phyloP scores from a whole-genome alignment of 2,888 invertebrate species.

The Epicampocera succincta region DNA sequence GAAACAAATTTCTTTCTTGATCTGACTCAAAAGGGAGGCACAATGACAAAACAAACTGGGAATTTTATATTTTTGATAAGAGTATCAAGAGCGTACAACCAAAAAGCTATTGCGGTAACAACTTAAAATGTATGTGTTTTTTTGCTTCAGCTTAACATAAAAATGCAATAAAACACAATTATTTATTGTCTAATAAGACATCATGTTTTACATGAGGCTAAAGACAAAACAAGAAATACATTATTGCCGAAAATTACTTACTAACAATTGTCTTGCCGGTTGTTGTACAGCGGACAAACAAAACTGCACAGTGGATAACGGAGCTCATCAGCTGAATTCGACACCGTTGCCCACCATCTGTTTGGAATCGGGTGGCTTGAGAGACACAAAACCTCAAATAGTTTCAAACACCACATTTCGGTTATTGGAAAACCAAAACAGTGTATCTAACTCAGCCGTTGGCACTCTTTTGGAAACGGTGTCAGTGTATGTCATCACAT shows the following conservation, averaged over 20 bases:
- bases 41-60: too few relatives aligned
- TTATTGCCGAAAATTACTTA: background rate
- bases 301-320: slow-evolving; percentile 46
- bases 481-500: slow-evolving; percentile 4
- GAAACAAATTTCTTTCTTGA: too few relatives aligned
- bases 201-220: slow-evolving; percentile 46
- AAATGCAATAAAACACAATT: slow-evolving; percentile 62
- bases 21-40: too few relatives aligned
- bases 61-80: background rate
- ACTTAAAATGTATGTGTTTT: slow-evolving; percentile 39
- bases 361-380: too few relatives aligned
- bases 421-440: too few relatives aligned
- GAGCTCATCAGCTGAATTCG: slow-evolving; percentile 25
- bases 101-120: slow-evolving; percentile 37
- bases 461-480: slow-evolving; percentile 11
- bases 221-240: slow-evolving; percentile 9
- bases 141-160: slow-evolving; percentile 54
- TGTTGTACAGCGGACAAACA: slow-evolving; percentile 24
- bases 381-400: too few relatives aligned
- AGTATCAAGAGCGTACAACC: slow-evolving; percentile 35
- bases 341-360: slow-evolving; percentile 27
- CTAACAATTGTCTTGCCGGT: slow-evolving; percentile 25
- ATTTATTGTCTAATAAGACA: slow-evolving; percentile 63
- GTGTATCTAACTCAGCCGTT: too few relatives aligned
- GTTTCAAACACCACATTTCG: too few relatives aligned